Conservation (phyloP, 2,113 vertebrate genomes). For the Aegotheles bennettii region DNA sequence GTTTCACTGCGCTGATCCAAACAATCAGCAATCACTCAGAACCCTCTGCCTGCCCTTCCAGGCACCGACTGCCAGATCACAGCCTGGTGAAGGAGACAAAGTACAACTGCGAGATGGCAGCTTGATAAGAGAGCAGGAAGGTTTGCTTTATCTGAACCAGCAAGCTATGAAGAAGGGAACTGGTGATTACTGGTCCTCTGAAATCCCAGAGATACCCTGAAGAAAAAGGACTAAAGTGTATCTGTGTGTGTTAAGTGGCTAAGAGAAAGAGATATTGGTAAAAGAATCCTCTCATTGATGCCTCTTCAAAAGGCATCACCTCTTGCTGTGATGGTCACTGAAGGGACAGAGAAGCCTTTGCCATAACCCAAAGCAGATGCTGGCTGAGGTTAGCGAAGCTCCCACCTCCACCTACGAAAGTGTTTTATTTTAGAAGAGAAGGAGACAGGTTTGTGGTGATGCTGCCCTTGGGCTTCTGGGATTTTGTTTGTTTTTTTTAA, state of each 20-base stretch:
- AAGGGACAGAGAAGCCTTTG: fast-evolving
- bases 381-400: neutral
- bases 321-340: too few species aligned
- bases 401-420: neutral
- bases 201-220: neutral
- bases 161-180: neutral
- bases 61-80: neutral
- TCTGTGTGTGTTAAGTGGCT: neutral
- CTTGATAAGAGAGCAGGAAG: neutral
- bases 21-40: neutral
- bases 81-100: neutral
- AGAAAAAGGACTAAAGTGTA: neutral
- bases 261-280: neutral
- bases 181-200: neutral
- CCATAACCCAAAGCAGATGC: neutral
- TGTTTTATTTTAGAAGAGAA: neutral
- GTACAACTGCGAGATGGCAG: neutral
- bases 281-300: neutral
- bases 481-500: constrained; percentile 54
- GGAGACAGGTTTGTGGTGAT: neutral
- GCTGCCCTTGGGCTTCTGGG: constrained; percentile 16
- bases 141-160: neutral
- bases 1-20: neutral
- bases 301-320: neutral
- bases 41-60: neutral